These are phyloP conservation scores for Masticophis lateralis DNA, from an alignment of 2,797 vertebrate genomes.

Conservation along the genomic window DNA sequence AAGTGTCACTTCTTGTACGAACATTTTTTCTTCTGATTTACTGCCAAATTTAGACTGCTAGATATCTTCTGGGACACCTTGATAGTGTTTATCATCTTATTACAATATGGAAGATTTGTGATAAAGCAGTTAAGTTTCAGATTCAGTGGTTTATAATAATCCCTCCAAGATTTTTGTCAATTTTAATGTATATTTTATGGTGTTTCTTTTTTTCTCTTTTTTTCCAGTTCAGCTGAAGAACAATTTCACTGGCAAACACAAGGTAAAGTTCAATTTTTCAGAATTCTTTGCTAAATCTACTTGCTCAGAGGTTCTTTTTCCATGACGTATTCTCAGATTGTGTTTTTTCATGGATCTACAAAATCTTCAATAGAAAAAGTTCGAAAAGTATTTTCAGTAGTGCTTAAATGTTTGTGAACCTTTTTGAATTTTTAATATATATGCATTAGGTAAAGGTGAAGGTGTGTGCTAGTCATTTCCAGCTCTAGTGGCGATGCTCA, in stretches of 20 bases:
- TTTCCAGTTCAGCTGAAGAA: conserved; percentile 90
- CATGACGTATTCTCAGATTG: not conserved
- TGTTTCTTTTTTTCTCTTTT: conserved; percentile 52
- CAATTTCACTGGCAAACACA: conserved; percentile 95
- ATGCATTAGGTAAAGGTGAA: not conserved
- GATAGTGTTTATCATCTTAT: not conserved
- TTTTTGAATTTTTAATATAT: not conserved
- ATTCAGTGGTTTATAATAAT: not conserved
- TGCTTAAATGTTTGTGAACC: not conserved
- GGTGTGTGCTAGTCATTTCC: no score
- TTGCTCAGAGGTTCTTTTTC: not conserved
- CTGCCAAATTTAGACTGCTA: not conserved
- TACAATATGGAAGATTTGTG: conserved; percentile 6
- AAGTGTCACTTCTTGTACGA: not conserved
- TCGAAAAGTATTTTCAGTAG: not conserved
- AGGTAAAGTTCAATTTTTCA: conserved; percentile 75
- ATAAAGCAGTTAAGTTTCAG: not conserved
- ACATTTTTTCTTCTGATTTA: not conserved
- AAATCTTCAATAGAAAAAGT: not conserved
- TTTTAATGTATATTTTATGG: conserved; percentile 8
- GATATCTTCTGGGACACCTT: not conserved
- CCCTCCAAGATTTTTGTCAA: not conserved
- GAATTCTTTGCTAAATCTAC: not conserved
- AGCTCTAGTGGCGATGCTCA: no score
- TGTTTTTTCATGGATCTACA: not conserved